Base-by-base conservation (phyloP, 2,113 vertebrate species). In the Sakesphorus luctuosus region DNA sequence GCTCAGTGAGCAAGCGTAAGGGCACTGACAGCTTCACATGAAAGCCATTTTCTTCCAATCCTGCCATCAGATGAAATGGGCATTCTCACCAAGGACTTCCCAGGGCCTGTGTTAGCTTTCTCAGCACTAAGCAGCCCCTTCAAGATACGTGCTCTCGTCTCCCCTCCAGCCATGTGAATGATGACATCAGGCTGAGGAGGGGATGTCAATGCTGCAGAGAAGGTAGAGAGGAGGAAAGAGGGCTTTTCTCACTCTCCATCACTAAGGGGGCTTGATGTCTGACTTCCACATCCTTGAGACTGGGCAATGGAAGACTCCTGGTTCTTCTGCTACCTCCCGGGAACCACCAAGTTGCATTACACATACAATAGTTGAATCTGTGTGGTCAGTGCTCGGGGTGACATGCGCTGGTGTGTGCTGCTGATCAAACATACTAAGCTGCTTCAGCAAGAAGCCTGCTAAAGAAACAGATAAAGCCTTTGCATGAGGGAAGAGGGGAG, bases 351-450 rank as follows among this genome's bases (percentile, higher is more conserved):
- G 29, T 23, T 6, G 6, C 8, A 35, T 17, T 28, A 46, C 1
- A 1, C 29, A 16, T 7, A 18, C 17, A 29, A 49, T 9, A 73
- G 26, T 9, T 1, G 1, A 53, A 74, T 38, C 29, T 19, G 26
- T 13, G 18, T 13, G 36, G 53, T 68, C 53, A 53, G 11, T 13
- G 16, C 31, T 33, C 15, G 50, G 15, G 13, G 20, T 59, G 23
- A 68, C 29, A 25, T 11, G 7, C 7, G 5, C 29, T 63, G 55
- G 11, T 0, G 0, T 8, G 31, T 68, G 33, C 36, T 0, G 1
- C 18, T 35, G 77, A 43, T 49, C n/a, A 80, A 61, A 80, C 38
- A 44, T 12, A 36, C 40, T 20, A 9, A 80, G 14, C 14, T 26
- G 31, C 24, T 44, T 43, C 31, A 55, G 31, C 24, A 71, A 75